Conservation (phyloP, 2,797 vertebrate species). For the Pogoniulus pusillus region DNA sequence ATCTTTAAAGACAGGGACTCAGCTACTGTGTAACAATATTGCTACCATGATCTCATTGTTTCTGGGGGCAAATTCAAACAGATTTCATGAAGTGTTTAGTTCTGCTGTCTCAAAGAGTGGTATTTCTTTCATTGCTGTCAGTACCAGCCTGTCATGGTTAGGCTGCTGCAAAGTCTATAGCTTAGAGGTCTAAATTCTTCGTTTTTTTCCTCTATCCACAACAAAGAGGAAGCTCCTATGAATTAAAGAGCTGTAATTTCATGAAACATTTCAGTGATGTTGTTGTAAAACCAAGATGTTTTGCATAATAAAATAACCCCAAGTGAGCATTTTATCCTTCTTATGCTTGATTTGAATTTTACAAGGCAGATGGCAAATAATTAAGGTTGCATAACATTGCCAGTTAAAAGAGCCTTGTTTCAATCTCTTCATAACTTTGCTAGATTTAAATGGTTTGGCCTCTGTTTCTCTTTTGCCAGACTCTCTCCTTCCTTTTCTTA, state of each 20-base stretch:
- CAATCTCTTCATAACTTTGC: background rate
- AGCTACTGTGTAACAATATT: background rate
- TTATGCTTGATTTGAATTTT: conserved; percentile 41
- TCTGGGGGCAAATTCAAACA: background rate
- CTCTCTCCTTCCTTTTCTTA: background rate
- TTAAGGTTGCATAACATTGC: conserved; percentile 22
- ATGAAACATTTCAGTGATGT: background rate
- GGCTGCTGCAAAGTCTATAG: background rate
- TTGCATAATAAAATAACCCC: conserved; percentile 36
- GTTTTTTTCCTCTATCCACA: background rate
- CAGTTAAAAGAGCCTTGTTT: background rate
- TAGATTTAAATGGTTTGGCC: background rate
- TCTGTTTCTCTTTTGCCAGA: background rate
- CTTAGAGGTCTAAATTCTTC: background rate
- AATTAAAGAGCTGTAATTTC: background rate
- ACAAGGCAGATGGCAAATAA: conserved; percentile 25
- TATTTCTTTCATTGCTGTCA: background rate
- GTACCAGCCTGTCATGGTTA: background rate
- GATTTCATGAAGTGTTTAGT: background rate
- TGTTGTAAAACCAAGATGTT: conserved; percentile 30
- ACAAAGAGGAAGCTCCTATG: background rate
- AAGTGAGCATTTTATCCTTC: conserved; percentile 22
- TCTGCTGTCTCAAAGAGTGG: background rate
- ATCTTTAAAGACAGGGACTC: background rate
- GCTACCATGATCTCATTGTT: background rate